Conservation (phyloP, 2,113 vertebrate genomes). For the Chlorocebus sabaeus region DNA sequence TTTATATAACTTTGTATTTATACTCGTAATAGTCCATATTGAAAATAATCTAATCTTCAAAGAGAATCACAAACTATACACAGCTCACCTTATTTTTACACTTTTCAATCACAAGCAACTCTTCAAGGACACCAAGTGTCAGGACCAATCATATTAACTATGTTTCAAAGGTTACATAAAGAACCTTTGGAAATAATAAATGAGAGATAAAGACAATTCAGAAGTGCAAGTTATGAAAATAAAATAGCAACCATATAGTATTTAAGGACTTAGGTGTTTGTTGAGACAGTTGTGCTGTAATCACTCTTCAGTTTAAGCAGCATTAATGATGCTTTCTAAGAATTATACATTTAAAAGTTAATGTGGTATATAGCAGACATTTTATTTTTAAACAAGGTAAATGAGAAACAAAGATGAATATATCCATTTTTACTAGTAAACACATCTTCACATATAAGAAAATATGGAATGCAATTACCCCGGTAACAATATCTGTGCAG, state of each 20-base stretch:
- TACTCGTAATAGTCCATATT: neutral
- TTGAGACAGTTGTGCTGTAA: neutral
- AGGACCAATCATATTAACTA: neutral
- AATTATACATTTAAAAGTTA: conserved; percentile 20
- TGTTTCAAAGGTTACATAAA: neutral
- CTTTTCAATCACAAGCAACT: neutral
- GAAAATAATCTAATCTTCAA: conserved; percentile 9
- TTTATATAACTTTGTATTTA: neutral
- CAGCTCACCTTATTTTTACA: neutral
- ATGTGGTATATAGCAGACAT: neutral
- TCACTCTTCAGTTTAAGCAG: conserved; percentile 1
- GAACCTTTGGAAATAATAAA: neutral
- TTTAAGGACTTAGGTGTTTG: neutral
- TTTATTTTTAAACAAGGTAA: neutral
- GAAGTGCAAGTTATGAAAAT: neutral
- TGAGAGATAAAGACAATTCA: neutral
- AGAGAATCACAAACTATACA: neutral
- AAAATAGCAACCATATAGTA: neutral
- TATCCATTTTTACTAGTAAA: neutral
- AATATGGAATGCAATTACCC: neutral
- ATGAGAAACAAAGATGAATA: neutral
- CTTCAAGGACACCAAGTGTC: neutral
- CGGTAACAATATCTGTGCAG: neutral
- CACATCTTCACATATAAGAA: neutral
- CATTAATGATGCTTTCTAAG: neutral